Evolutionary conservation across 2,113 vertebrate species (phyloP).

Genomic region (Rallus limicola): DNA sequence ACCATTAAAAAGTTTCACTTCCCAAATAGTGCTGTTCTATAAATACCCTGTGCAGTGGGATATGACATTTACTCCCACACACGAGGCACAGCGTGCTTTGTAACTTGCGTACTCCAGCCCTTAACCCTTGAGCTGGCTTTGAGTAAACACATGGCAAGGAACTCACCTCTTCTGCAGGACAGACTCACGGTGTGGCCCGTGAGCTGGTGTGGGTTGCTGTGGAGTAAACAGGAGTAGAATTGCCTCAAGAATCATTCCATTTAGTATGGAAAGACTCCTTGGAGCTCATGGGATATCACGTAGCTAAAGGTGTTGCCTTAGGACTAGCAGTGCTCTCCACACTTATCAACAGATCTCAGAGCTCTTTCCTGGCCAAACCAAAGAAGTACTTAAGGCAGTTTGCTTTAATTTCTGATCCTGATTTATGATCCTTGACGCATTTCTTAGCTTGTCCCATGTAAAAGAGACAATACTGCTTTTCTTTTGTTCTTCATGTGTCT

Average conservation of each 20-base stretch:
- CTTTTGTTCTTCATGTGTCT: background rate
- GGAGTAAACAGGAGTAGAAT: rapidly evolving
- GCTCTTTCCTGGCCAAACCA: background rate
- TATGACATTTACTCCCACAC: conserved; percentile 65
- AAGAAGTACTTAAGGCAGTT: background rate
- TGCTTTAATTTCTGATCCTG: background rate
- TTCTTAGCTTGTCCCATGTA: background rate
- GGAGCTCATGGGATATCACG: background rate
- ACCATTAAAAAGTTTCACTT: conserved; percentile 61
- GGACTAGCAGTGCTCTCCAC: background rate
- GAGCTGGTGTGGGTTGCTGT: background rate
- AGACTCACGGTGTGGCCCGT: rapidly evolving
- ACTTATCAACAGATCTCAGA: background rate
- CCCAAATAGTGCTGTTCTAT: conserved; percentile 42
- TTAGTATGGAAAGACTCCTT: background rate
- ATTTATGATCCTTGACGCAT: background rate
- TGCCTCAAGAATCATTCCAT: background rate
- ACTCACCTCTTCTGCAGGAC: rapidly evolving
- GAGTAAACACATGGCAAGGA: background rate
- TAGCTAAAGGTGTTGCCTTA: background rate
- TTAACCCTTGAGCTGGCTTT: conserved; percentile 30
- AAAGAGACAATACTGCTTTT: background rate
- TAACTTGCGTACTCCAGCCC: background rate
- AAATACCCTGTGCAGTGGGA: conserved; percentile 48
- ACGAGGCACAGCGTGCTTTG: background rate